These are phyloP conservation scores for Philypnodon macrostomus DNA, from an alignment of 2,797 vertebrate species.

Conservation along the genomic window DNA sequence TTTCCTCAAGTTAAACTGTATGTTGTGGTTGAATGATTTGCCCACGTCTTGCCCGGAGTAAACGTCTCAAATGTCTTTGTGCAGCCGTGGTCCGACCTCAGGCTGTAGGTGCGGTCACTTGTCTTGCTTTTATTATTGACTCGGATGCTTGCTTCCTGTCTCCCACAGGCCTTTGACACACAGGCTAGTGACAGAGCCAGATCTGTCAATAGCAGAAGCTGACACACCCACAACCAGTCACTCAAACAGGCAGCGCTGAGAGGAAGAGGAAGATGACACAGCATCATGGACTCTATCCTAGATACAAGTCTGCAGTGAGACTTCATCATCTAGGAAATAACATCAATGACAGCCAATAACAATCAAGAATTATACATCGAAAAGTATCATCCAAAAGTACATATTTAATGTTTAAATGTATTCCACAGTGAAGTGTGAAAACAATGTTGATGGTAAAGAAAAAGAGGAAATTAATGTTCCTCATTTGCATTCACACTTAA, in stretches of 20 bases:
- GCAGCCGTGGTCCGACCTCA: background rate
- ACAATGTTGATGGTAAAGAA: background rate
- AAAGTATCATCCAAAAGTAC: too few species aligned
- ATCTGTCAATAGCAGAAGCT: conserved; percentile 58
- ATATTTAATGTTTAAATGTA: too few species aligned
- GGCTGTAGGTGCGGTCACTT: conserved; percentile 54
- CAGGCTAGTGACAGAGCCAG: conserved; percentile 55
- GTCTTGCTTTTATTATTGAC: conserved; percentile 45
- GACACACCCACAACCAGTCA: conserved; percentile 55
- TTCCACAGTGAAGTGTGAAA: too few species aligned
- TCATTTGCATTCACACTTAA: conserved; percentile 4
- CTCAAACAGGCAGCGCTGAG: conserved; percentile 34
- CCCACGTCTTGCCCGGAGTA: too few species aligned
- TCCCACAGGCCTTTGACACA: conserved; percentile 48
- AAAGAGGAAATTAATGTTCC: conserved; percentile 37
- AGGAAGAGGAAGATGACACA: conserved; percentile 66
- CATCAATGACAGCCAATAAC: background rate
- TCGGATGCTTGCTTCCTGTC: conserved; percentile 60
- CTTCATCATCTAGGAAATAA: conserved; percentile 13
- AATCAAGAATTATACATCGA: background rate
- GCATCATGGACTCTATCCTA: conserved; percentile 39
- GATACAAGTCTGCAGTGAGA: conserved; percentile 33
- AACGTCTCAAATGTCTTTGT: too few species aligned
- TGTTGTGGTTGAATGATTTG: too few species aligned
- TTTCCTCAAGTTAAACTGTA: too few species aligned